These are phyloP conservation scores for Sarcophaga caerulescens DNA, from an alignment of 2,888 invertebrate species.

Conservation along the genomic window DNA sequence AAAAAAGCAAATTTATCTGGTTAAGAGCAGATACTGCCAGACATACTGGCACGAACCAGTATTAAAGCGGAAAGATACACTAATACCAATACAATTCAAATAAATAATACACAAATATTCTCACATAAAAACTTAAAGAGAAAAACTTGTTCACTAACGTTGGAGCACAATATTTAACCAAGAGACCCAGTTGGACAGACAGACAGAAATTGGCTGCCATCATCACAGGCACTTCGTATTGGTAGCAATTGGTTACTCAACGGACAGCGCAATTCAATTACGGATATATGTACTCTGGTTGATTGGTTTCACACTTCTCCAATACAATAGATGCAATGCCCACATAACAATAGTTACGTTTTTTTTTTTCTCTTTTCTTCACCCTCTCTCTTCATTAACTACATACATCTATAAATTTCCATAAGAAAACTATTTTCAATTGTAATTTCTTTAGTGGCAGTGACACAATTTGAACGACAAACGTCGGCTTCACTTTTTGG, in stretches of 20 bases:
- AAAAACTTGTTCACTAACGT: constrained; percentile 5
- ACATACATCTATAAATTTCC: background rate
- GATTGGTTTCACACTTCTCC: constrained; percentile 47
- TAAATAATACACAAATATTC: constrained; percentile 22
- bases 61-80: constrained; percentile 71
- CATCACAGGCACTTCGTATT: constrained; percentile 5
- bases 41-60: constrained; percentile 78
- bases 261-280: background rate
- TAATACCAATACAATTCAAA: constrained; percentile 11
- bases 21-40: constrained; percentile 75
- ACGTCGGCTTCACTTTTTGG: background rate
- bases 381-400: background rate
- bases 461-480: constrained; percentile 19
- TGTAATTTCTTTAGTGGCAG: background rate
- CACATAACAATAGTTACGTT: background rate
- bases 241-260: background rate
- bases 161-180: constrained; percentile 21
- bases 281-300: background rate
- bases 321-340: background rate
- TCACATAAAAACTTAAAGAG: constrained; percentile 2
- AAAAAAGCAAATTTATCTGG: constrained; percentile 78
- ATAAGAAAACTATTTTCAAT: background rate
- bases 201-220: background rate
- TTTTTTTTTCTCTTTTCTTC: background rate
- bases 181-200: constrained; percentile 4